These are phyloP conservation scores for Catamblyrhynchus diadema DNA, from an alignment of 2,797 vertebrate genomes.

Conservation along the genomic window DNA sequence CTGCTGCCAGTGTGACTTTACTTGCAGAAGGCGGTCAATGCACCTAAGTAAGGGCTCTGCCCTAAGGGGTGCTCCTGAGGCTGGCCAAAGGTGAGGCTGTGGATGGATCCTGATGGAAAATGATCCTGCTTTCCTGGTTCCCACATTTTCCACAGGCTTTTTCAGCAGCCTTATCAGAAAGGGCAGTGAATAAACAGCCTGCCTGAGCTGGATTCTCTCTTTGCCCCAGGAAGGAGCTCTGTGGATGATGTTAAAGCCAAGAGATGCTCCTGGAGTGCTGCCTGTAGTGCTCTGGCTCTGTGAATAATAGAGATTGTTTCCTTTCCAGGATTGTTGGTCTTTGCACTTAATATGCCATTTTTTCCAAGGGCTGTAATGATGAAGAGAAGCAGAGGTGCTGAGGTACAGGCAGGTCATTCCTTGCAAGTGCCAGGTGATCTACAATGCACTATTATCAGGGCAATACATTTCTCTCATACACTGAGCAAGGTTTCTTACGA, in stretches of 20 bases:
- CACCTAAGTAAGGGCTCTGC: background rate
- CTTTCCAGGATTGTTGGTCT: background rate
- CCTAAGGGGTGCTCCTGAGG: background rate
- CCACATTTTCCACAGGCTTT: background rate
- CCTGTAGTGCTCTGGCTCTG: background rate
- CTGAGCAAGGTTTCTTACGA: background rate
- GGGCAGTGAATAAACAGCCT: background rate
- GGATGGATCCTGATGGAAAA: background rate
- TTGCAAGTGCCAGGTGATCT: background rate
- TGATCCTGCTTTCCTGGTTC: background rate
- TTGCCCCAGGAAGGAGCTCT: background rate
- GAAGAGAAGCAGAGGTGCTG: constrained; percentile 33
- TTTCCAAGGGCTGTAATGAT: constrained; percentile 15
- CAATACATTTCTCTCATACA: background rate
- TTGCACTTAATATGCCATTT: constrained; percentile 17
- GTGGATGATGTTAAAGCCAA: background rate
- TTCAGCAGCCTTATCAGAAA: background rate
- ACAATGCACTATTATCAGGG: background rate
- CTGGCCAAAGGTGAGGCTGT: background rate
- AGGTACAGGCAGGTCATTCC: constrained; percentile 22
- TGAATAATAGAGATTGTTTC: background rate
- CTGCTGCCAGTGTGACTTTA: rapidly evolving
- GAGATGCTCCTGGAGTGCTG: background rate
- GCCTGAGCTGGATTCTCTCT: background rate
- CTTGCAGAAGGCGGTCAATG: background rate